A percentile compares a stretch with the other conserved stretches of the same genome.
Evolutionary conservation across 2,888 invertebrate genomes (phyloP).

Genomic region (Philopedon plagiatum): DNA sequence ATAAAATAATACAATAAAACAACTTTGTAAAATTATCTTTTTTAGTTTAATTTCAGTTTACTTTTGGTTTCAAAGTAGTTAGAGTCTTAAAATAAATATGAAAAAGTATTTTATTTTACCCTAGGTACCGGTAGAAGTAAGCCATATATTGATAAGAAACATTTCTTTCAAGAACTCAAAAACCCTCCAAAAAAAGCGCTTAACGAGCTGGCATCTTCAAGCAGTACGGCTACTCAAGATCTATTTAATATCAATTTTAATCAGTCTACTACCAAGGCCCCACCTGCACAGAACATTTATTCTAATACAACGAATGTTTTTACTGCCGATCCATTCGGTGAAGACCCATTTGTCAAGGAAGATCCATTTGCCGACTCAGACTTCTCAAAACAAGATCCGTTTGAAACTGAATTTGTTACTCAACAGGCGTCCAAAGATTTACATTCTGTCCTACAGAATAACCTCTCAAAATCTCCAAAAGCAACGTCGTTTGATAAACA

Average conservation of each 20-base stretch:
- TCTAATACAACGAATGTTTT: constrained; percentile 64
- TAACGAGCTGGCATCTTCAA: constrained; percentile 83
- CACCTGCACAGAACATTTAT: constrained; percentile 28
- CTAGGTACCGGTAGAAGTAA: constrained; percentile 87
- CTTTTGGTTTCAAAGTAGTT: constrained; percentile 38
- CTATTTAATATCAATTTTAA: constrained; percentile 53
- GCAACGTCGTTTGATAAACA: constrained; percentile 9
- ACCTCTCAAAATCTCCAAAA: constrained; percentile 60
- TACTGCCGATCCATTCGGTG: constrained; percentile 76
- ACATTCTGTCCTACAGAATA: constrained; percentile 49
- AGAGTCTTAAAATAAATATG: constrained; percentile 27
- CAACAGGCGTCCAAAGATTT: constrained; percentile 48
- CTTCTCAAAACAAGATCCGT: constrained; percentile 75
- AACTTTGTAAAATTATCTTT: constrained; percentile 48
- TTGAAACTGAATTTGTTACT: constrained; percentile 69
- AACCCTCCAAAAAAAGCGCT: constrained; percentile 94
- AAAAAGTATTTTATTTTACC: constrained; percentile 63
- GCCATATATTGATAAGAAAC: constrained; percentile 95
- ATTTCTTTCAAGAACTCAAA: constrained; percentile 96
- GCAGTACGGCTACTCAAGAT: constrained; percentile 48
- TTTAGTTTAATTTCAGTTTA: constrained; percentile 51
- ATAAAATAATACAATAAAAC: constrained; percentile 58
- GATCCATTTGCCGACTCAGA: constrained; percentile 77
- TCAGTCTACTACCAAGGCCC: constrained; percentile 43
- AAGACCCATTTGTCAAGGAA: constrained; percentile 82